Percentiles rank a stretch among this genome's conserved stretches.
These are phyloP conservation scores for Lindbergichthys nudifrons DNA, from an alignment of 2,797 vertebrate genomes.

Conservation along the genomic window DNA sequence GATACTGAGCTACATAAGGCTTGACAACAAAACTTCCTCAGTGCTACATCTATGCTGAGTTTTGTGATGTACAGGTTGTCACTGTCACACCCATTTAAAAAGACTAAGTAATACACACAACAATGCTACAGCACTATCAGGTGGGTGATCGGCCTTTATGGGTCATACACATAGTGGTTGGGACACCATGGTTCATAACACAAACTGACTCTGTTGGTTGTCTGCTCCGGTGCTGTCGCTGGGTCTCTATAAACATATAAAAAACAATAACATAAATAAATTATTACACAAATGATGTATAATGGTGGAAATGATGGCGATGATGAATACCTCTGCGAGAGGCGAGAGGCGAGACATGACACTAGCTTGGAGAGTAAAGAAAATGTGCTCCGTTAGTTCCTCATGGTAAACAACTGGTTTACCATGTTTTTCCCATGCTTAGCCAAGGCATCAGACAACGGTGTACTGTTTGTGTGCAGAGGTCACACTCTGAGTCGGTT, in stretches of 20 bases:
- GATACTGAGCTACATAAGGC: conserved; percentile 86
- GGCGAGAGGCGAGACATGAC: conserved; percentile 64
- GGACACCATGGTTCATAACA: conserved; percentile 91
- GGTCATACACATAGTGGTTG: conserved; percentile 90
- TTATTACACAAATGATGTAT: conserved; percentile 90
- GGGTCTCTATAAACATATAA: conserved; percentile 89
- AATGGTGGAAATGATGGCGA: conserved; percentile 74
- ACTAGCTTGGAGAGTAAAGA: conserved; percentile 69
- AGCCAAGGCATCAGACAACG: conserved; percentile 73
- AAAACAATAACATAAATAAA: conserved; percentile 90
- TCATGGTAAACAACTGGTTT: conserved; percentile 83
- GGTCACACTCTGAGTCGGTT: conserved; percentile 67
- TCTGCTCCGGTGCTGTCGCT: conserved; percentile 87
- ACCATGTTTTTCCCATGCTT: conserved; percentile 85
- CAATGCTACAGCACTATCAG: conserved; percentile 83
- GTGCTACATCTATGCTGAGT: conserved; percentile 87
- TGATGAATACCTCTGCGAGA: conserved; percentile 66
- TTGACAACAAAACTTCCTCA: conserved; percentile 84
- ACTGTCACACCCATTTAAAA: conserved; percentile 82
- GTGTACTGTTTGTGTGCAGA: conserved; percentile 70
- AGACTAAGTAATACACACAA: conserved; percentile 83
- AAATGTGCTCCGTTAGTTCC: conserved; percentile 78
- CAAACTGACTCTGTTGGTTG: conserved; percentile 89
- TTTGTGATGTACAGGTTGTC: conserved; percentile 81
- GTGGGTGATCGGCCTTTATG: conserved; percentile 87